Conservation (phyloP, 2,113 vertebrate species). For the Hemibagrus wyckioides region DNA sequence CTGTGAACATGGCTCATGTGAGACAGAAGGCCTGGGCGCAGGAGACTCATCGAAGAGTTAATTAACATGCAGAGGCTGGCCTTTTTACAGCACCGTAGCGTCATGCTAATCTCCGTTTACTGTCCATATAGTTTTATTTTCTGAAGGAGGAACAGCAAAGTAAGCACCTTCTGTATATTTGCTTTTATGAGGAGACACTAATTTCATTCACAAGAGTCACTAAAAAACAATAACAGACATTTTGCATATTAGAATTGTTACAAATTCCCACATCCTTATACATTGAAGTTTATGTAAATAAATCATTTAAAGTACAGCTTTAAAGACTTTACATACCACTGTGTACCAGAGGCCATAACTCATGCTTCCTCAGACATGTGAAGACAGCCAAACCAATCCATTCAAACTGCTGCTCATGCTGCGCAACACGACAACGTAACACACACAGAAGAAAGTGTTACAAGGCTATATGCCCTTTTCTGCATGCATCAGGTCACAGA, state of each 20-base stretch:
- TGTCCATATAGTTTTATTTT: conserved; percentile 43
- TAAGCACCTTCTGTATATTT: conserved; percentile 19
- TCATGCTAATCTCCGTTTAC: conserved; percentile 14
- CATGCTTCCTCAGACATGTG: neutral
- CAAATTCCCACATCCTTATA: neutral
- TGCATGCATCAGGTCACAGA: neutral
- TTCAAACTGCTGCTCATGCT: neutral
- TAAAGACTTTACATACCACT: neutral
- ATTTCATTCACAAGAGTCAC: neutral
- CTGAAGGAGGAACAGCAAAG: conserved; percentile 9
- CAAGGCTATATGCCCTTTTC: neutral
- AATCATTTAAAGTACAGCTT: neutral
- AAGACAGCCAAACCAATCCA: neutral
- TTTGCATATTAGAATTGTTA: neutral
- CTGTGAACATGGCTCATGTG: conserved; percentile 31
- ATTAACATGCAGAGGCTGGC: conserved; percentile 51
- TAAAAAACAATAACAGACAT: neutral
- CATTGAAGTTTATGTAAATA: neutral
- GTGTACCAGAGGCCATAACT: too few relatives aligned
- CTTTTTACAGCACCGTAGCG: conserved; percentile 23
- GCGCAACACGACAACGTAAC: neutral
- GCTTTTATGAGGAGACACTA: neutral
- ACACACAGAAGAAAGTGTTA: neutral
- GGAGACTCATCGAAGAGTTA: conserved; percentile 43
- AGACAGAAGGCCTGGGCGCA: conserved; percentile 36